phyloP scores from a whole-genome alignment of 2,797 vertebrate genomes.

The Argya squamiceps region DNA sequence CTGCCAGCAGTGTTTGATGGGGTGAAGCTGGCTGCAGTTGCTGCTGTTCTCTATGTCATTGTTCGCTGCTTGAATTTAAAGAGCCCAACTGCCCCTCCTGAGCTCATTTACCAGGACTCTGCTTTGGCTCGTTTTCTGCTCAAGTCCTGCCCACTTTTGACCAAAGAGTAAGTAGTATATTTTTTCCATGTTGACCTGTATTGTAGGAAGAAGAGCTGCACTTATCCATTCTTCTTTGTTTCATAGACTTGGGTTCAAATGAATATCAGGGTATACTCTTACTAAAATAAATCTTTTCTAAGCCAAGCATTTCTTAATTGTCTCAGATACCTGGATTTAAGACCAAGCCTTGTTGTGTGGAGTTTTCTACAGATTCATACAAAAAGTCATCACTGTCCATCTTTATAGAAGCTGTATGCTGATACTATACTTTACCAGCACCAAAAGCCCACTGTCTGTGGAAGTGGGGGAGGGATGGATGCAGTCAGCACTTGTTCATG shows the following conservation, averaged over 20 bases:
- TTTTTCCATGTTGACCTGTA: not conserved
- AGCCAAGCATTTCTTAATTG: not conserved
- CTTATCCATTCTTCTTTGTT: not conserved
- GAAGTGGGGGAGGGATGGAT: not conserved
- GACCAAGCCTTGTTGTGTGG: not conserved
- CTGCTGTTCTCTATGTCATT: constrained; percentile 89
- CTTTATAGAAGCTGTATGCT: not conserved
- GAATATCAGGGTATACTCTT: not conserved
- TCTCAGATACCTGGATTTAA: not conserved
- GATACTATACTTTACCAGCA: not conserved
- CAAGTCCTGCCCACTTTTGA: constrained; percentile 90
- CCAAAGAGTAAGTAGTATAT: constrained; percentile 91
- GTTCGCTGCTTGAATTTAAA: constrained; percentile 94
- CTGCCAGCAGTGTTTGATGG: constrained; percentile 93
- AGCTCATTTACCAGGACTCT: constrained; percentile 86
- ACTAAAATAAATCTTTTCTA: not conserved
- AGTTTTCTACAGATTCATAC: not conserved
- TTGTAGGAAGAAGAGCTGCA: not conserved
- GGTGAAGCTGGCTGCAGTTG: constrained; percentile 90
- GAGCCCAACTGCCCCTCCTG: constrained; percentile 87
- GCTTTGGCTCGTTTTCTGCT: constrained; percentile 87
- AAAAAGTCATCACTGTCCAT: not conserved
- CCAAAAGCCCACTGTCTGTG: not conserved
- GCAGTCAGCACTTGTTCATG: not conserved
- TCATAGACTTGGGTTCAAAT: not conserved